A percentile compares a stretch with the other conserved stretches of the same genome.
Conservation (phyloP, 2,888 invertebrate species). For the Tachina grossa region DNA sequence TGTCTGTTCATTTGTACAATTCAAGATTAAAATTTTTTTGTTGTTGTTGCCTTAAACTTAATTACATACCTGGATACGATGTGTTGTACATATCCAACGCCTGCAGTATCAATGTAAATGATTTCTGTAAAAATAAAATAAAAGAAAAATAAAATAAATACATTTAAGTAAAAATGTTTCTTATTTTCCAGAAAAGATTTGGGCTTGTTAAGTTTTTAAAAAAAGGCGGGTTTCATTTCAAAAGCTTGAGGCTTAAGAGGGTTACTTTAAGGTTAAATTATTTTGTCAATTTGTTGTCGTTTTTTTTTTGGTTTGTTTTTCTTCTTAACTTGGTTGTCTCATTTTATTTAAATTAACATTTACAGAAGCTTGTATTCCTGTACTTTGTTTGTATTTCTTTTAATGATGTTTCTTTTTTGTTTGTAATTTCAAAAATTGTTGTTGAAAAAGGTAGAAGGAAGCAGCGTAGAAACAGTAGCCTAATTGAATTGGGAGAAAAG, state of each 20-base stretch:
- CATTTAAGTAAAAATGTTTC: constrained; percentile 24
- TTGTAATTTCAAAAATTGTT: constrained; percentile 35
- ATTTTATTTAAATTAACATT: constrained; percentile 46
- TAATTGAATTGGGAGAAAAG: constrained; percentile 64
- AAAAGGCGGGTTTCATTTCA: constrained; percentile 65
- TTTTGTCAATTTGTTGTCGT: constrained; percentile 73
- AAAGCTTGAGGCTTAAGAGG: constrained; percentile 57
- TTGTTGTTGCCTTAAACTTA: constrained; percentile 40
- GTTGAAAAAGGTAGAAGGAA: constrained; percentile 15
- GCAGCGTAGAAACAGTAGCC: constrained; percentile 60
- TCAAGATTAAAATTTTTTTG: constrained; percentile 1
- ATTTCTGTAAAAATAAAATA: constrained; percentile 87
- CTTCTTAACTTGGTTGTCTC: not conserved
- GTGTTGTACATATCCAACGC: constrained; percentile 93
- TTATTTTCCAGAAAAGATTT: constrained; percentile 15
- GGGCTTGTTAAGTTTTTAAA: constrained; percentile 26
- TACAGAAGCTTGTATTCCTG: constrained; percentile 64
- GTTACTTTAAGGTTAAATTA: constrained; percentile 73
- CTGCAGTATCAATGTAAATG: constrained; percentile 95
- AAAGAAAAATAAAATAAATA: constrained; percentile 41
- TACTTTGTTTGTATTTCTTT: constrained; percentile 31
- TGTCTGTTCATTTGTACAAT: constrained; percentile 28
- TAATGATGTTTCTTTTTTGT: constrained; percentile 29
- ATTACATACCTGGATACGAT: constrained; percentile 86
- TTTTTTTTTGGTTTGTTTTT: constrained; percentile 29